Conservation (phyloP, 2,888 invertebrate genomes). For the Clunio marinus region DNA sequence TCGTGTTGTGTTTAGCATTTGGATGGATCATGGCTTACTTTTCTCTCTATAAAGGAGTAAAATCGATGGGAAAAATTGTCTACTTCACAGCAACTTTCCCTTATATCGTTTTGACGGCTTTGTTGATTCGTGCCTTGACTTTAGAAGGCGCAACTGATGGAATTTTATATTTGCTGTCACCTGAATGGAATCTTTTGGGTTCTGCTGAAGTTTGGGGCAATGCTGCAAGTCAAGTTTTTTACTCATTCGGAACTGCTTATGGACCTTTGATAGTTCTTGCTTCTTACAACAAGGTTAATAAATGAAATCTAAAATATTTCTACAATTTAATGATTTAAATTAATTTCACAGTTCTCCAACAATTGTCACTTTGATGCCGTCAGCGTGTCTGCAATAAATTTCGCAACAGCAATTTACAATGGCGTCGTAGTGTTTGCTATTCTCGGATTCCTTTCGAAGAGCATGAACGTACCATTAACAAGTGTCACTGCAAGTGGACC, state of each 20-base stretch:
- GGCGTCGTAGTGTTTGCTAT: conserved; percentile 76
- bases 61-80: conserved; percentile 83
- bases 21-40: conserved; percentile 83
- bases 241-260: conserved; percentile 72
- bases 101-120: conserved; percentile 63
- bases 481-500: conserved; percentile 67
- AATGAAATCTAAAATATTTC: background rate
- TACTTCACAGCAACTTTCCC: conserved; percentile 72
- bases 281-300: conserved; percentile 69
- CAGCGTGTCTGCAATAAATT: conserved; percentile 66
- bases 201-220: conserved; percentile 74
- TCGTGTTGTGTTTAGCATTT: conserved; percentile 70
- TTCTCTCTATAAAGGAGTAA: conserved; percentile 82
- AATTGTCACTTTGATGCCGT: conserved; percentile 70
- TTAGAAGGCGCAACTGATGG: conserved; percentile 68
- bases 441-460: conserved; percentile 66
- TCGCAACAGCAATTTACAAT: conserved; percentile 69
- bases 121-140: conserved; percentile 61
- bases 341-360: conserved; percentile 65
- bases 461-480: conserved; percentile 61
- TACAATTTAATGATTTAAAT: no score
- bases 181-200: conserved; percentile 63
- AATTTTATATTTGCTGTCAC: conserved; percentile 66
- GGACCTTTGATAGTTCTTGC: conserved; percentile 72
- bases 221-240: conserved; percentile 79